Evolutionary conservation across 2,888 invertebrate species (phyloP), one percentile per base, ranked within the genome.

Genomic region (Brachyptera putata): DNA sequence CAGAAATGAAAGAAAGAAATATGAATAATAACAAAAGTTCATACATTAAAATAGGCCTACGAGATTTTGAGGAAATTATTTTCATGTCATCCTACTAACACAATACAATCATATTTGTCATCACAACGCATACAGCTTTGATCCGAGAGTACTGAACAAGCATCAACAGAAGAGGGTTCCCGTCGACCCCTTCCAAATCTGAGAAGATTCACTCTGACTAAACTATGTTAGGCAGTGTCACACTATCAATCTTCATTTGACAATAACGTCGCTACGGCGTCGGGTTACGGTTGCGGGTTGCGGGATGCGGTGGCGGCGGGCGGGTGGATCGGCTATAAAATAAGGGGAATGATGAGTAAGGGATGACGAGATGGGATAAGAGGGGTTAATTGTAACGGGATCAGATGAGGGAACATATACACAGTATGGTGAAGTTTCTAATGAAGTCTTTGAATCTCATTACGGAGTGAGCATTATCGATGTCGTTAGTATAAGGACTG

Each of bases 311-410:
- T 43, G 11, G 18, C 25, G 49, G 5, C 16, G 25, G n/a, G 13
- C 24, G 53, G 53, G 21, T 30, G 34, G 30, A 36, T 36, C 21
- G 53, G 36, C 53, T 34, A 53, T 53, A 53, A 53, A 53, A 21
- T 53, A 34, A 43, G 53, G 34, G 53, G 53, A 18, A 34, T 16
- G 53, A 36, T 50, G 50, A 50, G 36, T 36, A 30, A 53, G 36
- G 36, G 46, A 18, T 24, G 24, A 24, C 9, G 5, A n/a, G 9
- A n/a, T n/a, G 56, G 56, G 58, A 58, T 26, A 39, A 37, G 25
- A 24, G 60, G 58, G 61, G 61, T 61, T 61, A 61, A 61, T 61
- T 61, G 61, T 58, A 58, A 61, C 55, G 58, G 48, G 61, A 61
- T 61, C 58, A 41, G 50, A 25, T n/a, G 53, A 49, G 58, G 53